phyloP scores from a whole-genome alignment of 2,113 vertebrate genomes.

The Dasyurus viverrinus region DNA sequence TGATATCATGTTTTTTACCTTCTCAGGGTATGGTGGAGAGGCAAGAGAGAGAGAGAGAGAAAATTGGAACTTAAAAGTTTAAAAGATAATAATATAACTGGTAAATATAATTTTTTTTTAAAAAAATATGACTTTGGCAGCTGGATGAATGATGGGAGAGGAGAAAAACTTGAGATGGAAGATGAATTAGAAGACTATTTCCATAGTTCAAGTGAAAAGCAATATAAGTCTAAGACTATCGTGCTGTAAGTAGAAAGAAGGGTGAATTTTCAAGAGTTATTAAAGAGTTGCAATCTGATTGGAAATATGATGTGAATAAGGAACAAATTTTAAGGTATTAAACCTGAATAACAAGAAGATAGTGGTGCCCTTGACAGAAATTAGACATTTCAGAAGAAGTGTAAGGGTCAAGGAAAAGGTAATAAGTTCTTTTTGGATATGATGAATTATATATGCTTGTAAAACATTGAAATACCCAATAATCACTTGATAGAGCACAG shows the following conservation, averaged over 20 bases:
- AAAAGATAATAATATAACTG: neutral
- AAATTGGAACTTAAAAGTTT: neutral
- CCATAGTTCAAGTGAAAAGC: neutral
- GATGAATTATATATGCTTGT: neutral
- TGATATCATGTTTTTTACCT: neutral
- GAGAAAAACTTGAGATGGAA: neutral
- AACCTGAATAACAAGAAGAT: neutral
- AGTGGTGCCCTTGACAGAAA: neutral
- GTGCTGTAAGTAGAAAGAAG: neutral
- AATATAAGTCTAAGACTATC: neutral
- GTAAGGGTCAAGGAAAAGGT: neutral
- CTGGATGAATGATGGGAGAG: neutral
- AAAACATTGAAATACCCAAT: neutral
- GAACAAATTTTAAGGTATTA: neutral
- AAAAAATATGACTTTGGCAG: no score
- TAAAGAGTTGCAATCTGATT: neutral
- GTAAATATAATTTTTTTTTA: neutral
- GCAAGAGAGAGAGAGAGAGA: no score
- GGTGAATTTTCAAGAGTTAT: neutral
- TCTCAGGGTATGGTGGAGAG: neutral
- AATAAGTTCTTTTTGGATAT: neutral
- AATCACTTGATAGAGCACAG: neutral
- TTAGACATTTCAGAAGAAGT: neutral
- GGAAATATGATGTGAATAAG: neutral
- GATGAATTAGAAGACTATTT: neutral